Evolutionary conservation across 1,140 invertebrate genomes (phyloP).

Genomic region (Drosophila ficusphila): DNA sequence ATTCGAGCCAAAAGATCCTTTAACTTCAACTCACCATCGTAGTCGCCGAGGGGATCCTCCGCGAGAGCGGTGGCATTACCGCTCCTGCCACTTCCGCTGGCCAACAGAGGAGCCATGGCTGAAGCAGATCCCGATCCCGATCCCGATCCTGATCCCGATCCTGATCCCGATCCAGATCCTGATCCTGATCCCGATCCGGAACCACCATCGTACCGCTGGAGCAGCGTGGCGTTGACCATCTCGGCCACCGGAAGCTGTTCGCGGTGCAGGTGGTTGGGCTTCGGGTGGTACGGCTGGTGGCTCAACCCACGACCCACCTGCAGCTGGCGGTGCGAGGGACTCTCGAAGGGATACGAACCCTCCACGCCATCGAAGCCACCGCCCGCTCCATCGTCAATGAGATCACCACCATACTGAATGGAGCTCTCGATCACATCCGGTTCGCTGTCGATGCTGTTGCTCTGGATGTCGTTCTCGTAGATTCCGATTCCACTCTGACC

Average conservation of each 20-base stretch:
- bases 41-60: constrained; percentile 54
- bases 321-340: constrained; percentile 50
- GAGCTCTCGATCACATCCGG: constrained; percentile 69
- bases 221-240: constrained; percentile 61
- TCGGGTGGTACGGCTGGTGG: not conserved
- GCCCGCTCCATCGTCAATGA: constrained; percentile 77
- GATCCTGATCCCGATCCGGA: not conserved
- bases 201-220: constrained; percentile 39
- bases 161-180: not conserved
- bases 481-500: constrained; percentile 32
- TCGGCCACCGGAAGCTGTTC: constrained; percentile 71
- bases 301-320: constrained; percentile 16
- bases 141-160: constrained; percentile 2
- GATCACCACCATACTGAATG: constrained; percentile 79
- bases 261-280: constrained; percentile 65
- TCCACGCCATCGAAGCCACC: constrained; percentile 79
- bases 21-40: constrained; percentile 50
- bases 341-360: constrained; percentile 79
- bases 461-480: constrained; percentile 63
- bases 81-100: constrained; percentile 35
- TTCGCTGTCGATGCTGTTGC: constrained; percentile 53
- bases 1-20: not conserved
- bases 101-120: constrained; percentile 58
- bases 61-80: constrained; percentile 60
- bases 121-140: constrained; percentile 20